Percentiles rank a stretch among this genome's conserved stretches.
These are phyloP conservation scores for Sebastes variabilis DNA, from an alignment of 2,797 vertebrate species.

Conservation along the genomic window DNA sequence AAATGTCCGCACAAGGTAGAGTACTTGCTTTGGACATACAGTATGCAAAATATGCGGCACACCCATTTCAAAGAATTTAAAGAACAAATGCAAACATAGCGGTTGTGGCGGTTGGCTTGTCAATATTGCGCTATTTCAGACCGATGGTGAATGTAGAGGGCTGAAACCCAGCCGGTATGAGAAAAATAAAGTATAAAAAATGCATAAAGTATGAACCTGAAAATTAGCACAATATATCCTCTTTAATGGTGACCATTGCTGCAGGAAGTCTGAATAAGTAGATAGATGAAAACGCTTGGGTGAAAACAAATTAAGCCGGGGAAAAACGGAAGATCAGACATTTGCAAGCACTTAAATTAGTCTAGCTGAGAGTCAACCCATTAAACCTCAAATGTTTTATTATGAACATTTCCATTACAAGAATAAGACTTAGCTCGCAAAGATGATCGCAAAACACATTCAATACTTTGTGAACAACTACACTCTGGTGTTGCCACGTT, in stretches of 20 bases:
- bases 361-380: neutral
- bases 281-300: neutral
- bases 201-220: too few species aligned
- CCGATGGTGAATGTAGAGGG: too few species aligned
- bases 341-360: neutral
- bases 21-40: too few species aligned
- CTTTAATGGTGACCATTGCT: neutral
- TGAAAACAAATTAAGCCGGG: neutral
- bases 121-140: too few species aligned
- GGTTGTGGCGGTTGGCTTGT: too few species aligned
- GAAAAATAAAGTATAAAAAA: too few species aligned
- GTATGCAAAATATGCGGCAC: too few species aligned
- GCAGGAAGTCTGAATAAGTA: constrained; percentile 22
- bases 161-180: too few species aligned
- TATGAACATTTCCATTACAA: neutral
- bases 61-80: too few species aligned
- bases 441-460: neutral
- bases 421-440: neutral
- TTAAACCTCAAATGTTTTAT: neutral
- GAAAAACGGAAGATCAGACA: neutral
- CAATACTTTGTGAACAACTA: neutral
- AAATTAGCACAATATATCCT: too few species aligned
- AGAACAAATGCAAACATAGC: too few species aligned
- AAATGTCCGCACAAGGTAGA: too few species aligned
- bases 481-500: neutral